These are phyloP conservation scores for Galaxias olidus DNA, from an alignment of 2,797 vertebrate genomes.

Conservation along the genomic window DNA sequence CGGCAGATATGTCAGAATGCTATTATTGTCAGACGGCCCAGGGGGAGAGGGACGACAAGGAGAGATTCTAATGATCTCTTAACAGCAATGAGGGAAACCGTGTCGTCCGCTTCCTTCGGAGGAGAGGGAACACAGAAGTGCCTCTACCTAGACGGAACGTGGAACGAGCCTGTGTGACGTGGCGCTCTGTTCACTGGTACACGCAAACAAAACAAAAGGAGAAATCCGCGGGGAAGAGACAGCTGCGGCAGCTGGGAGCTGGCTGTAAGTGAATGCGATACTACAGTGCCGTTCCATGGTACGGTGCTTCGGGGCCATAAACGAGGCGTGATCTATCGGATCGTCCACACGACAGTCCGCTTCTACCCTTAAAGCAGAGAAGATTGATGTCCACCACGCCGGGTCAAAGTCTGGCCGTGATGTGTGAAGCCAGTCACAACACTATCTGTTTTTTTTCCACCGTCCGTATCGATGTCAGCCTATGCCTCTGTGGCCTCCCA, in stretches of 20 bases:
- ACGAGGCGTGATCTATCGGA: slow-evolving; percentile 51
- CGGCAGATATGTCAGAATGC: slow-evolving; percentile 60
- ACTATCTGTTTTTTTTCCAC: slow-evolving; percentile 62
- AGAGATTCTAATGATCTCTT: slow-evolving; percentile 61
- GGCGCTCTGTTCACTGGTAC: slow-evolving; percentile 34
- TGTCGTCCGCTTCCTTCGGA: slow-evolving; percentile 62
- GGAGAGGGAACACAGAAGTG: slow-evolving; percentile 42
- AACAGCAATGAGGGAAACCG: slow-evolving; percentile 52
- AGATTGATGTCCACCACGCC: slow-evolving; percentile 55
- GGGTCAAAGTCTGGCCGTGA: slow-evolving; percentile 77
- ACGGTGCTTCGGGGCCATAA: slow-evolving; percentile 48
- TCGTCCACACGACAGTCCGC: slow-evolving; percentile 43
- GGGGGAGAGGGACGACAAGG: slow-evolving; percentile 48
- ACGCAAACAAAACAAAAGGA: slow-evolving; percentile 27
- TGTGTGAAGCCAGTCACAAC: slow-evolving; percentile 75
- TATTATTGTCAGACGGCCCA: slow-evolving; percentile 63
- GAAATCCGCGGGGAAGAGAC: slow-evolving; percentile 12
- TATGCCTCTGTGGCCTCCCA: slow-evolving; percentile 66
- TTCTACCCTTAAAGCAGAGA: slow-evolving; percentile 42
- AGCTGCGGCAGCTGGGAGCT: slow-evolving; percentile 44
- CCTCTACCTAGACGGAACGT: slow-evolving; percentile 30
- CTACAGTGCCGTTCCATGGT: slow-evolving; percentile 40
- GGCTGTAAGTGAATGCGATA: slow-evolving; percentile 42
- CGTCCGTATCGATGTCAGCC: slow-evolving; percentile 75
- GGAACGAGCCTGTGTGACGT: slow-evolving; percentile 51